These are phyloP conservation scores for Pachyseris speciosa DNA, from an alignment of 64 coral and sea anemone species.

Conservation along the genomic window DNA sequence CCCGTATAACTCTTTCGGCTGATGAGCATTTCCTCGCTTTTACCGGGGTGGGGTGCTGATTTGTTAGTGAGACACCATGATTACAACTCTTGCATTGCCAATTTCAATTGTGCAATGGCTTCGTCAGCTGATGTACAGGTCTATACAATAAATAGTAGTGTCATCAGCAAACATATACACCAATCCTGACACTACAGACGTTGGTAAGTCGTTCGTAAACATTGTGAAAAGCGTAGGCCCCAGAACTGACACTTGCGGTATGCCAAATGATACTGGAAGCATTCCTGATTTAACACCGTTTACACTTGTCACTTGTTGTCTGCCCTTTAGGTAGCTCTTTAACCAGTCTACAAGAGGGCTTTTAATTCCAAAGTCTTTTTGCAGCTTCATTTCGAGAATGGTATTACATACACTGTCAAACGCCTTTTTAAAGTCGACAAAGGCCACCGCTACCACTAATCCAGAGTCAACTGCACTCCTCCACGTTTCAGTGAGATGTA, in stretches of 20 bases:
- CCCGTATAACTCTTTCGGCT: neutral
- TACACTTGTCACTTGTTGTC: neutral
- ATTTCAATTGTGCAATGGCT: neutral
- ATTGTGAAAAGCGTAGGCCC: conserved; percentile 32
- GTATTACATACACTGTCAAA: too few species aligned
- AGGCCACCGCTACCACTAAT: neutral
- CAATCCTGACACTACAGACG: neutral
- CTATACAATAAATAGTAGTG: neutral
- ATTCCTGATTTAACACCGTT: neutral
- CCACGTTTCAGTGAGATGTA: conserved; percentile 50
- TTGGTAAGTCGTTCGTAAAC: conserved; percentile 63
- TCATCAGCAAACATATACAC: conserved; percentile 25
- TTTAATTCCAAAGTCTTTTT: conserved; percentile 6
- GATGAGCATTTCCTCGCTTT: conserved; percentile 9
- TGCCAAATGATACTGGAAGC: neutral
- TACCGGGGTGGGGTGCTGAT: neutral
- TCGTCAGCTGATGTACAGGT: neutral
- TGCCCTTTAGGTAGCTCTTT: neutral
- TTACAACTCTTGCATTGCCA: neutral
- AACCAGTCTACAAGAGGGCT: neutral
- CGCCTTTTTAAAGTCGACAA: conserved; percentile 17
- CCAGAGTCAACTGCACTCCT: conserved; percentile 35
- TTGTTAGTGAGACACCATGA: neutral
- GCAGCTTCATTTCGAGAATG: neutral
- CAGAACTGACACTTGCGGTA: conserved; percentile 58